phyloP scores from a whole-genome alignment of 2,797 vertebrate species.

The Cephalopachus bancanus region DNA sequence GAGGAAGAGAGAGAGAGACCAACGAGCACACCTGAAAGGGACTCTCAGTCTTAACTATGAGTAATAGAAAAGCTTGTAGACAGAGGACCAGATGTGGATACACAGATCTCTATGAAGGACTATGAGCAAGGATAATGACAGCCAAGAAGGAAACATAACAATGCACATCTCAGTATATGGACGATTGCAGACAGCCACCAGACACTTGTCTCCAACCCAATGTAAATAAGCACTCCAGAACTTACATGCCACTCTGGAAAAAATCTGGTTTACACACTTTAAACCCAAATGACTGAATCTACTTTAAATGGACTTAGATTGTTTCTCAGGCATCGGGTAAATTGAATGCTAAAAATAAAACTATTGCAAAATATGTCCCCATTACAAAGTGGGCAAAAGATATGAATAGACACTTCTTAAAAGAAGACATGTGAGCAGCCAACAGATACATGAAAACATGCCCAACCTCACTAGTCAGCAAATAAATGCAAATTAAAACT shows the following conservation, averaged over 20 bases:
- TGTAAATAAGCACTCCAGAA: not conserved
- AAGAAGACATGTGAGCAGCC: too few relatives aligned
- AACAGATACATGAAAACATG: too few relatives aligned
- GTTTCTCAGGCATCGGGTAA: not conserved
- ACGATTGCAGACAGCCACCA: not conserved
- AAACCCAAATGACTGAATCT: not conserved
- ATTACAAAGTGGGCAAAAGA: too few relatives aligned
- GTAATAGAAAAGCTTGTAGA: not conserved
- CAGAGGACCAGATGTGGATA: not conserved
- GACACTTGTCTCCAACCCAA: not conserved
- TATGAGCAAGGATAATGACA: not conserved
- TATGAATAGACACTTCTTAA: too few relatives aligned
- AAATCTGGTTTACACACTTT: not conserved
- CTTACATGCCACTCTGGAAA: not conserved
- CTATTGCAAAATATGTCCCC: not conserved
- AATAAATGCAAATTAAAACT: too few relatives aligned
- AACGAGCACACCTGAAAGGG: not conserved
- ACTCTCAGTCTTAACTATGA: not conserved
- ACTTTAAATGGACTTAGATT: not conserved
- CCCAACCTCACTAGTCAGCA: too few relatives aligned
- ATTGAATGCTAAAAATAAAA: not conserved
- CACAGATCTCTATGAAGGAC: not conserved
- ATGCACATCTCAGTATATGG: accelerated
- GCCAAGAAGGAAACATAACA: not conserved
- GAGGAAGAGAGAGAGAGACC: not conserved